Base-by-base conservation (phyloP, 2,797 vertebrate species). In the Bothrops alternatus region DNA sequence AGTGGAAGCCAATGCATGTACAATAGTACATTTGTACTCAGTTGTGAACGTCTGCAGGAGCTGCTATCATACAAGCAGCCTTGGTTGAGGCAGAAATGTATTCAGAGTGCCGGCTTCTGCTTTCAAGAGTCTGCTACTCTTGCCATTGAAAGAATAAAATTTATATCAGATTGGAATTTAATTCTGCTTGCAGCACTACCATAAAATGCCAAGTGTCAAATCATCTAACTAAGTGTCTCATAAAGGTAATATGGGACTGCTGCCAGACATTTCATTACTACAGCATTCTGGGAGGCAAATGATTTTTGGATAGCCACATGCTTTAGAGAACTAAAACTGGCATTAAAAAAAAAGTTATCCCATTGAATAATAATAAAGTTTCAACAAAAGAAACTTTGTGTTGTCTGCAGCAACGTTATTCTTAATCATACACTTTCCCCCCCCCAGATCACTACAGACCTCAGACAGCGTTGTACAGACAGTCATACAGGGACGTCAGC, bases 401-500 rank as follows among this genome's bases (percentile, higher is more conserved):
- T 82, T 95, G 26, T 93, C 94, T 95, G 93, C 89, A 94, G 78
- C 93, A 91, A 25, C 7, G 90, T 4, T 95, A 14, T 94, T 94
- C 93, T 96, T 93, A 97, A 93, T 86, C 93, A 93, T 32, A 73
- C 57, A n/a, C 86, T 94, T 94, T 0, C 4, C 97, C 78, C 26
- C 28, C 18, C 18, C 90, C 97, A 99, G 99, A 99, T 99, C 97
- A 99, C 99, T 42, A 99, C 99, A 94, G 99, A 99, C 96, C 98
- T 99, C 96, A 98, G 99, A 94, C 99, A 99, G 95, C 99, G 99
- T 60, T 99, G 99, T 95, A 99, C 99, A 90, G 99, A 99, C 98
- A 99, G 98, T 97, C 99, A 99, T 97, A 99, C 99, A 0, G 99
- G 99, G 96, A 99, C 99, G 0, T 99, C 99, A 0, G 99, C 99